These are phyloP conservation scores for Xiphophorus couchianus DNA, from an alignment of 2,113 vertebrate species.

Conservation along the genomic window DNA sequence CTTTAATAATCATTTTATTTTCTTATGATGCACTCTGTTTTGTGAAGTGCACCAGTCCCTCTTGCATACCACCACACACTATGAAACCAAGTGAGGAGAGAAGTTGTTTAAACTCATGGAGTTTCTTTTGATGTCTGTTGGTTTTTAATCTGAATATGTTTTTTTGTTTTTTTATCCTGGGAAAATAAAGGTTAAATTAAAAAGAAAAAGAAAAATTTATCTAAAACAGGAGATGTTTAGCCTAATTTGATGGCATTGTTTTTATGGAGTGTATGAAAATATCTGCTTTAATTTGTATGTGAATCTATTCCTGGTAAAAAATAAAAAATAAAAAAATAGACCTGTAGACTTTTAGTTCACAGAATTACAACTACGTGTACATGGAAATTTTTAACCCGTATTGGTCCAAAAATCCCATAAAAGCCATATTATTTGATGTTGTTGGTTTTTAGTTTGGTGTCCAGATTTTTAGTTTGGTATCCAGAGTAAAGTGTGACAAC, in stretches of 20 bases:
- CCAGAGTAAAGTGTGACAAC: background rate
- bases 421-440: slow-evolving; percentile 7
- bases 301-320: background rate
- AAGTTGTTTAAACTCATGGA: too few relatives aligned
- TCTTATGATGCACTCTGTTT: background rate
- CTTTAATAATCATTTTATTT: background rate
- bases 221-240: too few relatives aligned
- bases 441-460: background rate
- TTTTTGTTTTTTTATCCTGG: too few relatives aligned
- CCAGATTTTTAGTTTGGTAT: background rate
- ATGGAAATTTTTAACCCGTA: slow-evolving; percentile 16
- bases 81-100: too few relatives aligned
- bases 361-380: slow-evolving; percentile 10
- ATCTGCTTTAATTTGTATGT: background rate
- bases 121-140: too few relatives aligned
- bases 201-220: too few relatives aligned
- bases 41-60: background rate
- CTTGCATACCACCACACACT: background rate
- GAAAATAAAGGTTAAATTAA: too few relatives aligned
- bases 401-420: background rate
- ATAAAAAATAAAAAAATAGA: background rate
- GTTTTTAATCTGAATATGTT: too few relatives aligned
- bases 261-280: background rate
- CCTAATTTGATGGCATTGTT: too few relatives aligned
- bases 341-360: background rate